phyloP scores from a whole-genome alignment of 1,140 invertebrate species.

The Rhyzopertha dominica region DNA sequence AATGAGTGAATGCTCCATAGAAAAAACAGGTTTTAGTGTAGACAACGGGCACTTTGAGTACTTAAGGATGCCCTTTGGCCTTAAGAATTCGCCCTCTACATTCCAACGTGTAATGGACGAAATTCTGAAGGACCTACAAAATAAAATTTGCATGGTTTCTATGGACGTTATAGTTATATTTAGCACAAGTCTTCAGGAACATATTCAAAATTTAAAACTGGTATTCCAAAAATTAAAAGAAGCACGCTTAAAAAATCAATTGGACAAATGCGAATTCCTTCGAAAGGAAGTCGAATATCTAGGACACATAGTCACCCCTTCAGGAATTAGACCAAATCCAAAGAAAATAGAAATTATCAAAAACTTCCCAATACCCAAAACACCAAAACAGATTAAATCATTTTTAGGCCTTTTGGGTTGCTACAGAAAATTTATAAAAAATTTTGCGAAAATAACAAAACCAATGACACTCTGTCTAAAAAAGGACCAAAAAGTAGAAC shows the following conservation, averaged over 20 bases:
- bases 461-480: constrained; percentile 16
- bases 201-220: too few relatives aligned
- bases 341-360: constrained; percentile 11
- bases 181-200: too few relatives aligned
- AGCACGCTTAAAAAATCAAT: too few relatives aligned
- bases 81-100: background rate
- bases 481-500: constrained; percentile 19
- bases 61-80: constrained; percentile 3
- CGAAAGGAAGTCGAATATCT: too few relatives aligned
- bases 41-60: constrained; percentile 8
- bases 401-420: constrained; percentile 3
- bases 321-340: background rate
- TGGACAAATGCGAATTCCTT: too few relatives aligned
- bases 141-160: too few relatives aligned
- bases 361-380: constrained; percentile 20
- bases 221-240: too few relatives aligned
- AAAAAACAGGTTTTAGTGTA: constrained; percentile 6
- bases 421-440: constrained; percentile 9
- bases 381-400: constrained; percentile 18
- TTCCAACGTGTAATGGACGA: constrained; percentile 8
- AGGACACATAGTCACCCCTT: too few relatives aligned
- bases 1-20: background rate
- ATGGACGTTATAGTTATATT: too few relatives aligned
- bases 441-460: constrained; percentile 11
- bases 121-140: too few relatives aligned